phyloP scores from a whole-genome alignment of 2,888 invertebrate genomes.

The Apodemia duryi region DNA sequence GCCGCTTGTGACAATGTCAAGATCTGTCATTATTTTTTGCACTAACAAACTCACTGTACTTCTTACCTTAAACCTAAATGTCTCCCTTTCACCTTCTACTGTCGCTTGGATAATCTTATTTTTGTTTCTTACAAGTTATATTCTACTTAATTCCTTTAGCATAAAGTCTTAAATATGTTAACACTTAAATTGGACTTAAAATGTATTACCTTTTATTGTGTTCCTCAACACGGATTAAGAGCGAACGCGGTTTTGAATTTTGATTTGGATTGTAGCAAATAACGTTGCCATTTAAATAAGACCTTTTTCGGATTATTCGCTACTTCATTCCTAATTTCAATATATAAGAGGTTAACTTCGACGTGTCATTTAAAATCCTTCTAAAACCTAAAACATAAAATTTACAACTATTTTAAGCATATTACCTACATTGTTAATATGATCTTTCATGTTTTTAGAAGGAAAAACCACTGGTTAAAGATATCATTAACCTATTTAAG shows the following conservation, averaged over 20 bases:
- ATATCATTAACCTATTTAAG: too few species aligned
- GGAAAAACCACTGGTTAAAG: too few species aligned
- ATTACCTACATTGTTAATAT: too few species aligned
- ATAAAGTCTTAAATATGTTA: constrained; percentile 51
- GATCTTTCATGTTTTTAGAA: too few species aligned
- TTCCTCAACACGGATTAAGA: constrained; percentile 79
- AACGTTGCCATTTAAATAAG: constrained; percentile 61
- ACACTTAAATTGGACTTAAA: constrained; percentile 57
- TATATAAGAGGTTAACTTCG: constrained; percentile 1
- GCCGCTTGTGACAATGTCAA: too few species aligned
- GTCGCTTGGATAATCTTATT: constrained; percentile 79
- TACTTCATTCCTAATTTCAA: constrained; percentile 39
- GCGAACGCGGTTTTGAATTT: constrained; percentile 79
- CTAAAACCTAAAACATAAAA: not conserved
- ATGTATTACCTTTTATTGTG: constrained; percentile 80
- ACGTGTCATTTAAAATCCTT: not conserved
- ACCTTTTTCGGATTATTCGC: constrained; percentile 58
- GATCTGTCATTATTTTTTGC: not conserved
- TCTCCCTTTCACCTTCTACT: constrained; percentile 79
- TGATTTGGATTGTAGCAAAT: constrained; percentile 73
- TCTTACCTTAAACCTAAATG: constrained; percentile 60
- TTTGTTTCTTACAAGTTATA: constrained; percentile 48
- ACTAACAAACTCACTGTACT: constrained; percentile 36
- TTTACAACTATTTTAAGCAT: not conserved
- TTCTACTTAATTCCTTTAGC: constrained; percentile 41